Evolutionary conservation across 2,113 vertebrate species (phyloP), one percentile per base, ranked within the genome.

Genomic region (Pithys albifrons): DNA sequence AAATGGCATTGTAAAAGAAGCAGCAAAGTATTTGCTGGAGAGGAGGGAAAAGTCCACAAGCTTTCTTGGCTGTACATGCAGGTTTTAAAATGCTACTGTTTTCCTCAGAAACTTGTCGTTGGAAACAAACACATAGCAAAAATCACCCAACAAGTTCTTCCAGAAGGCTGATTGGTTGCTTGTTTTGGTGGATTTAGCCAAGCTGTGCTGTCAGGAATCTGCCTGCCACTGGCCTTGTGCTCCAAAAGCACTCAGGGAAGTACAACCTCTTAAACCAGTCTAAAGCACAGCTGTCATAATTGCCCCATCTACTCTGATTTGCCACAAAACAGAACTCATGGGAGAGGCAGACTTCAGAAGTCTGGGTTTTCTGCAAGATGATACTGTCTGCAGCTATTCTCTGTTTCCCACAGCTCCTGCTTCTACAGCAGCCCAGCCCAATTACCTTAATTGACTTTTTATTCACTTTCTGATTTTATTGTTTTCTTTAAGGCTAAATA

Each of bases 1-100:
- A 46, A 93, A 49, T 33, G 43, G 82, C 74, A 82, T 74, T 92
- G 70, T 91, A 95, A 93, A 89, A 93, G 64, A 87, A 74, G 78
- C 66, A 73, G 76, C 33, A 35, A 84, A 93, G 52, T 87, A 82
- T 95, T 97, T 89, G 71, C 86, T 73, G 33, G 58, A 94, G 28
- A 59, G 49, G 65, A 90, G 85, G 85, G 85, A 72, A 75, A 92
- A 89, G 78, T 91, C 80, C 78, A 61, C 79, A 93, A 27, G 52
- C 6, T 70, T 71, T 91, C 78, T 94, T 88, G 65, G 55, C 73
- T 57, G 14, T 72, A 48, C 2, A 0, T 20, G 41, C 49, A 49
- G 6, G 35, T 57, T 91, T 95, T 88, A 57, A 83, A 93, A 82
- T 9, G 27, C 70, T 72, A 74, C 85, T 91, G 45, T 81, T 93